Evolutionary conservation across 2,113 vertebrate species (phyloP), one percentile per base, ranked within the genome.

Genomic region (Hemibagrus wyckioides): DNA sequence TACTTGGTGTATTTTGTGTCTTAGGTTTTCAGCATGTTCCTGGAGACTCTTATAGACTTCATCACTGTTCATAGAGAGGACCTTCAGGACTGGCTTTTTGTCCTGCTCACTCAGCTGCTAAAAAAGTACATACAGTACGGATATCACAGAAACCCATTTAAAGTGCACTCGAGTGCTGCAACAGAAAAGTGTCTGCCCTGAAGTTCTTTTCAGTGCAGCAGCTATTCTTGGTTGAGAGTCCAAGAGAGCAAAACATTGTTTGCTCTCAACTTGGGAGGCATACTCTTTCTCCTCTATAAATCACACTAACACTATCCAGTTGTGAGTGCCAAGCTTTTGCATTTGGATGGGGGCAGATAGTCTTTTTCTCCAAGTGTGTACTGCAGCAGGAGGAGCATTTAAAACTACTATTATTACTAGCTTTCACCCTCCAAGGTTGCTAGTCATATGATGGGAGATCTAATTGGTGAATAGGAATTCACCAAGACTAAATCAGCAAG

Each of bases 21-120:
- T 89, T 91, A 99, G 98, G 98, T 99, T 89, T 99, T 99, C 93
- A 99, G 98, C 94, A 99, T 99, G 98, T 99, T 99, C 93, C 92
- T 99, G 94, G 98, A 99, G 96, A 99, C 98, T 0, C 94, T 99
- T 17, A 97, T 99, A 91, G 98, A 99, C 95, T 99, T 99, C 87
- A 92, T 99, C 93, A 97, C 97, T 59, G 97, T 99, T 83, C 98
- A 99, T 93, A 96, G 97, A 89, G 98, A 99, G 83, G 98, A 99
- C 90, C 94, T 99, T 90, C 98, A 99, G 92, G 98, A 99, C 90
- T 99, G 98, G 98, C 97, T 99, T 28, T 99, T 99, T 90, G 97
- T 99, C 82, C 96, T 99, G 79, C 96, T 99, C 90, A 99, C 98
- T 28, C 98, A 99, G 93, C 94, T 99, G 88, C 95, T 99, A 61